Conservation (phyloP, 2,113 vertebrate species). For the Enhydra lutris region DNA sequence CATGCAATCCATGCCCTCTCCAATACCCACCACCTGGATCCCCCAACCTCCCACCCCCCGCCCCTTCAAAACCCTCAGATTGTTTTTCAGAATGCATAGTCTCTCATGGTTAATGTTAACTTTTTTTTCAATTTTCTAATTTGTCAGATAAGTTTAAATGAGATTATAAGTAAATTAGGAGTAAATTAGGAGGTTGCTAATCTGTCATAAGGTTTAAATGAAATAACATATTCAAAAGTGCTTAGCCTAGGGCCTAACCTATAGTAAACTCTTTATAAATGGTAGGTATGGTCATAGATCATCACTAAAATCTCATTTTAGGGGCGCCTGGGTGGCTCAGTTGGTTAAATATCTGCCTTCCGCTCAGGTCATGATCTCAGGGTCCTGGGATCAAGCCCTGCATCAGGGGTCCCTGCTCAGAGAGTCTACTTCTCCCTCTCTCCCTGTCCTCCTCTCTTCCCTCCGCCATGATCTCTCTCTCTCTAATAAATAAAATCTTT, state of each 20-base stretch:
- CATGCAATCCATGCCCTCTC: no score
- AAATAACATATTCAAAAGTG: background rate
- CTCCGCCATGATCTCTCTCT: background rate
- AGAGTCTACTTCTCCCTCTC: background rate
- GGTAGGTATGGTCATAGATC: background rate
- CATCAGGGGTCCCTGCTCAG: background rate
- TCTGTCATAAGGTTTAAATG: background rate
- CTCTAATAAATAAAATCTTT: background rate
- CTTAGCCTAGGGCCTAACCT: background rate
- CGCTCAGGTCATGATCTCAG: background rate
- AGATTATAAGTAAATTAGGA: background rate
- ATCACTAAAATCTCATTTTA: background rate
- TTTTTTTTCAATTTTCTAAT: background rate
- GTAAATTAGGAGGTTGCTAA: background rate
- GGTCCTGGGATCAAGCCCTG: background rate
- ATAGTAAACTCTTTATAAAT: background rate
- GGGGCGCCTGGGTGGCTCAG: background rate
- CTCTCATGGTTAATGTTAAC: no score
- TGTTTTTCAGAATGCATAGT: no score
- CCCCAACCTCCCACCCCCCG: no score
- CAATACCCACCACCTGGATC: no score
- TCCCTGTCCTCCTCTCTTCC: background rate
- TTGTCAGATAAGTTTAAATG: constrained; percentile 10
- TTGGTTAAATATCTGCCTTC: background rate
- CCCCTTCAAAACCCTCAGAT: no score